phyloP scores from a whole-genome alignment of 2,888 invertebrate genomes.

The Drosophila gaucha region DNA sequence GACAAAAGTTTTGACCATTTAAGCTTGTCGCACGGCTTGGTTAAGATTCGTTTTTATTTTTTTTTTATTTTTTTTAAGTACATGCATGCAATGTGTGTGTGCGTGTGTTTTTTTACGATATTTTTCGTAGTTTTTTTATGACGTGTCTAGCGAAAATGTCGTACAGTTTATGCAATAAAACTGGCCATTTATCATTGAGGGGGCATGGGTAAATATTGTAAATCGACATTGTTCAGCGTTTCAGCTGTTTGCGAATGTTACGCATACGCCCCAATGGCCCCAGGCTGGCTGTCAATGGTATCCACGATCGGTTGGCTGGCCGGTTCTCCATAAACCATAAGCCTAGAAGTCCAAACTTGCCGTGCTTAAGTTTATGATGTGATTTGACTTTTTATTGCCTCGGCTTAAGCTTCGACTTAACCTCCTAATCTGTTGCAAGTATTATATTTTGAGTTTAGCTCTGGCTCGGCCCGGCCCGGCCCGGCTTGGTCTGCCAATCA shows the following conservation, averaged over 20 bases:
- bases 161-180: slow-evolving; percentile 78
- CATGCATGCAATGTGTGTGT: slow-evolving; percentile 26
- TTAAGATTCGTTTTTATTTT: slow-evolving; percentile 33
- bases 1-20: slow-evolving; percentile 62
- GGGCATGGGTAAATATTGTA: slow-evolving; percentile 54
- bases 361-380: slow-evolving; percentile 54
- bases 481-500: slow-evolving; percentile 46
- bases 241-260: slow-evolving; percentile 55
- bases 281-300: slow-evolving; percentile 58
- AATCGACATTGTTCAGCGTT: slow-evolving; percentile 60
- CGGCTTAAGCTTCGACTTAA: slow-evolving; percentile 61
- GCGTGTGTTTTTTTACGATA: slow-evolving; percentile 13
- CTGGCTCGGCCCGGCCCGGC: slow-evolving; percentile 10
- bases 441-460: slow-evolving; percentile 26
- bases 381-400: slow-evolving; percentile 68
- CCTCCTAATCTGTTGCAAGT: slow-evolving; percentile 59
- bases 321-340: slow-evolving; percentile 8
- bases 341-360: slow-evolving; percentile 40
- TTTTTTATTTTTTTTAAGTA: slow-evolving; percentile 16
- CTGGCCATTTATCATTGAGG: slow-evolving; percentile 74
- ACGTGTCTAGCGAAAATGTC: slow-evolving; percentile 71
- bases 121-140: slow-evolving; percentile 32
- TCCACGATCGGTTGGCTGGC: slow-evolving; percentile 24
- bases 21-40: slow-evolving; percentile 69
- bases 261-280: slow-evolving; percentile 77